Base-by-base conservation (phyloP, 2,797 vertebrate genomes). In the Manis crassicaudata region DNA sequence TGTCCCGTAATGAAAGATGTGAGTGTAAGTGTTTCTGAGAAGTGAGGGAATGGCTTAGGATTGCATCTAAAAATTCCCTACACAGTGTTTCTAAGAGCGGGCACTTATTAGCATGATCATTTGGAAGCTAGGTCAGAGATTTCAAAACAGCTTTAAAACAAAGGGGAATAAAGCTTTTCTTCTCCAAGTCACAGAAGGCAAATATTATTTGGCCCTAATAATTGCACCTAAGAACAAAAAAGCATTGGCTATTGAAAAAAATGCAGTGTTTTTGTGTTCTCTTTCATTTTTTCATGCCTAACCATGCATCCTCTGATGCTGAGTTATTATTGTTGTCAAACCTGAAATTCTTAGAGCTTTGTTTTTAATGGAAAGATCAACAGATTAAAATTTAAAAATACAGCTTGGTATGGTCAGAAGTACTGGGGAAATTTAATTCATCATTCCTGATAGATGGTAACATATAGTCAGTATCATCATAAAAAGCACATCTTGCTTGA, bases 311-410 rank as follows among this genome's bases (percentile, higher is more conserved):
- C 88, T 70, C 65, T 90, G 54, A 67, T 80, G 29, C 0, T 35
- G 60, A 94, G 92, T 92, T 79, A 63, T 86, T 81, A 68, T 73
- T 79, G 68, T 56, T 60, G 13, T 86, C 56, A 95, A 67, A 72
- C 4, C 18, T 90, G 2, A 76, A 90, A 87, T 82, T 92, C 11
- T 23, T n/a, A 70, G 23, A 88, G 21, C 5, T 54, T 3, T 76
- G 11, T 94, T 62, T 73, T 52, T 23, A 43, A 58, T 70, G 16
- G 13, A 89, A 95, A 86, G 29, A 54, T 80, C 37, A 89, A 77
- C 29, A 73, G 25, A 67, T 77, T 83, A 91, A 70, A 90, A 88
- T 88, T 76, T 79, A 67, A 88, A 92, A 62, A 7, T 79, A 40
- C 1, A 7, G 40, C 92, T 65, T 80, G 7, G 3, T 75, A 21